phyloP scores from a whole-genome alignment of 2,888 invertebrate species.

The Athalia rosae region DNA sequence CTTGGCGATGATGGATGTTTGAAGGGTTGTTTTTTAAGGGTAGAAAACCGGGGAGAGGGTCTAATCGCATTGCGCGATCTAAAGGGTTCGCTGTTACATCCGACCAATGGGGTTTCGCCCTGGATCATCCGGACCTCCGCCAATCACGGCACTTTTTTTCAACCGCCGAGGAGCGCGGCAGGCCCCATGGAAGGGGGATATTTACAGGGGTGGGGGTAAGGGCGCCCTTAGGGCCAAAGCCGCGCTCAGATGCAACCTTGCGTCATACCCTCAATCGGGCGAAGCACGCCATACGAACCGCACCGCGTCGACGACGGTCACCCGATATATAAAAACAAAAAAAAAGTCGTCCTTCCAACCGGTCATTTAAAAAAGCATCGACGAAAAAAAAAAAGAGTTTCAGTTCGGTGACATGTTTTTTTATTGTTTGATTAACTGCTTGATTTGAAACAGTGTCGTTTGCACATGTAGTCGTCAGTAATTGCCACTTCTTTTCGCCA shows the following conservation, averaged over 20 bases:
- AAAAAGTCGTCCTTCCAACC: too few species aligned
- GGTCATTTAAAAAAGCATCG: too few species aligned
- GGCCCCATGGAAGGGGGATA: slow-evolving; percentile 52
- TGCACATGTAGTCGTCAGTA: too few species aligned
- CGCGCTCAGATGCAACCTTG: slow-evolving; percentile 61
- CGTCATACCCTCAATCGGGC: slow-evolving; percentile 71
- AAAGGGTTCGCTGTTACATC: slow-evolving; percentile 33
- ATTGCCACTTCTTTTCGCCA: too few species aligned
- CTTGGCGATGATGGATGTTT: slow-evolving; percentile 68
- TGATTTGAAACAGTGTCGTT: too few species aligned
- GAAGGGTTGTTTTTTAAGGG: slow-evolving; percentile 66
- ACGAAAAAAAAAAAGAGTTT: too few species aligned
- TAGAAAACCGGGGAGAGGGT: neutral
- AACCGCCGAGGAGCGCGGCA: slow-evolving; percentile 50
- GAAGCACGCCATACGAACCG: slow-evolving; percentile 51
- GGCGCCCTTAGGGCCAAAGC: slow-evolving; percentile 66
- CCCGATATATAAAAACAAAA: too few species aligned
- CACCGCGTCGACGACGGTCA: neutral
- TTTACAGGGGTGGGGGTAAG: slow-evolving; percentile 18
- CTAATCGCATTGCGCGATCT: slow-evolving; percentile 39
- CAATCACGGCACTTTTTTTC: slow-evolving; percentile 40
- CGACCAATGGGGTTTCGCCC: slow-evolving; percentile 29
- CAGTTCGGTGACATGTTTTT: too few species aligned
- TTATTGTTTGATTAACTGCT: too few species aligned
- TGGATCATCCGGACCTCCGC: slow-evolving; percentile 28